These are phyloP conservation scores for Batillaria attramentaria DNA, from an alignment of 1,140 invertebrate genomes.

Conservation along the genomic window DNA sequence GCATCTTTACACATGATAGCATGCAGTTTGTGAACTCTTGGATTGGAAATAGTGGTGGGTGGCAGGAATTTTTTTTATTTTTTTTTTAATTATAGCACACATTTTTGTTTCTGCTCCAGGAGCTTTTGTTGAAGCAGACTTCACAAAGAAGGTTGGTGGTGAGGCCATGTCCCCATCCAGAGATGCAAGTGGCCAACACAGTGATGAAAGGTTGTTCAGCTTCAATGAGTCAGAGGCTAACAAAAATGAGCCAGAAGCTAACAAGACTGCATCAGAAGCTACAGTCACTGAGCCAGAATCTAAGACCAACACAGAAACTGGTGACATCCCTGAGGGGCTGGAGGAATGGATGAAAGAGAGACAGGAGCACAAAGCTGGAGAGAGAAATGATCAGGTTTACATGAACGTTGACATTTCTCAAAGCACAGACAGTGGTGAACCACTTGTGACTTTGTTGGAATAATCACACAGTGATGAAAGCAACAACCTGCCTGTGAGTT, in stretches of 20 bases:
- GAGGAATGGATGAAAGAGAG: too few relatives aligned
- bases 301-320: background rate
- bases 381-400: too few relatives aligned
- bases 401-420: too few relatives aligned
- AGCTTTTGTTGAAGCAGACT: conserved; percentile 48
- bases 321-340: too few relatives aligned
- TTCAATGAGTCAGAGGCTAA: background rate
- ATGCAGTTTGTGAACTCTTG: background rate
- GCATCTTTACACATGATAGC: background rate
- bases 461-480: too few relatives aligned
- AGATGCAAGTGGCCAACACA: too few relatives aligned
- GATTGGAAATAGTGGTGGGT: background rate
- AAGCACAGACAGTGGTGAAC: too few relatives aligned
- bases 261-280: background rate
- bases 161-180: too few relatives aligned
- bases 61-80: background rate
- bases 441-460: too few relatives aligned
- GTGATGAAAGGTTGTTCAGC: background rate
- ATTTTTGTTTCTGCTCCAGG: conserved; percentile 20
- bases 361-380: too few relatives aligned
- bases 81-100: background rate
- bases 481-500: too few relatives aligned
- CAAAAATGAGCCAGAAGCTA: background rate
- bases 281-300: background rate
- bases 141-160: background rate